Evolutionary conservation across 1,140 invertebrate species (phyloP).

Genomic region (Procambarus clarkii): DNA sequence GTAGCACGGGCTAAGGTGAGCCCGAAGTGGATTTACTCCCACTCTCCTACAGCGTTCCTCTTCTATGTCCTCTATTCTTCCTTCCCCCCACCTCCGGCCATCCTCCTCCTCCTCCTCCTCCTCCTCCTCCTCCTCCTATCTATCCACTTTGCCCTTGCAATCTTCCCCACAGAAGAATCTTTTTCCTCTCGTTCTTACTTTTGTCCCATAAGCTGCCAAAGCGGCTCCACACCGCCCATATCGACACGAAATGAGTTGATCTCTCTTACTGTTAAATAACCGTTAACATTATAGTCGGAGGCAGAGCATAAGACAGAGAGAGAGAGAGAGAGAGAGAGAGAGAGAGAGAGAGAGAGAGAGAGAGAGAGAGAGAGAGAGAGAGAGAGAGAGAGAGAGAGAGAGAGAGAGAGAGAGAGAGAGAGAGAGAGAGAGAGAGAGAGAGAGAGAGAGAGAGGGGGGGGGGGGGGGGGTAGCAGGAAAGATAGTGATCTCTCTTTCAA

Average conservation of each 20-base stretch:
- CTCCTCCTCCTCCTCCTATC: not conserved
- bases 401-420: not conserved
- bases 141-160: not conserved
- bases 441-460: not conserved
- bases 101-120: not conserved
- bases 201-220: too few species aligned
- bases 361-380: slow-evolving; percentile 4
- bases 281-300: slow-evolving; percentile 10
- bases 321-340: not conserved
- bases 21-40: too few species aligned
- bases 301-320: not conserved
- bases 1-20: too few species aligned
- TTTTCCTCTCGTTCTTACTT: not conserved
- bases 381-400: not conserved
- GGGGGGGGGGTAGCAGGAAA: too few species aligned
- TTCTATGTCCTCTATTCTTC: not conserved
- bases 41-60: not conserved
- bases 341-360: slow-evolving; percentile 6
- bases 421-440: slow-evolving; percentile 18
- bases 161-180: not conserved
- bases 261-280: slow-evolving; percentile 11
- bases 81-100: not conserved
- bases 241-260: slow-evolving; percentile 12
- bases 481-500: too few species aligned
- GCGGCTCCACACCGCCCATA: not conserved